Conservation (phyloP, 2,113 vertebrate species). For the Equus przewalskii region DNA sequence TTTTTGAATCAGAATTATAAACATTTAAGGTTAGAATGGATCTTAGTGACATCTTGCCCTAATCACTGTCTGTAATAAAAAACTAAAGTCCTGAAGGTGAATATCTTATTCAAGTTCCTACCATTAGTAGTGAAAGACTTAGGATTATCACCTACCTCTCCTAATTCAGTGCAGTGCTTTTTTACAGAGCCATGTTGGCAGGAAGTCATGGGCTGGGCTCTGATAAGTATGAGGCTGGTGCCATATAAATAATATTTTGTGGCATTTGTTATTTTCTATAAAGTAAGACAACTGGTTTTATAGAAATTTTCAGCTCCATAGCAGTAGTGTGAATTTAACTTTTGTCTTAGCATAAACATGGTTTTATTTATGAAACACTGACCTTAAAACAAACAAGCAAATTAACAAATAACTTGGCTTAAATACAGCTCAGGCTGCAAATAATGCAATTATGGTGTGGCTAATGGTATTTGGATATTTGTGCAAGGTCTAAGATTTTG, state of each 20-base stretch:
- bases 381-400: conserved; percentile 56
- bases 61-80: not conserved
- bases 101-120: not conserved
- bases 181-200: not conserved
- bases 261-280: conserved; percentile 31
- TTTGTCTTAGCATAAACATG: conserved; percentile 41
- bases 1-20: not conserved
- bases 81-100: not conserved
- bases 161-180: not conserved
- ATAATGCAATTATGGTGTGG: conserved; percentile 41
- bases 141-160: not conserved
- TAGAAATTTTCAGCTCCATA: conserved; percentile 25
- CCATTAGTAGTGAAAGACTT: not conserved
- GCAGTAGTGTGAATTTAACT: not conserved
- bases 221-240: not conserved
- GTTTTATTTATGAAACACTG: conserved; percentile 50
- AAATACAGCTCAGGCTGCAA: not conserved
- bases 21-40: not conserved
- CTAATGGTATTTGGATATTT: conserved; percentile 56
- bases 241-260: not conserved
- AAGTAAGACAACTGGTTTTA: not conserved
- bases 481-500: conserved; percentile 16
- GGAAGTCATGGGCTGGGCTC: not conserved
- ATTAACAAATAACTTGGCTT: conserved; percentile 14
- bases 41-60: not conserved